Base-by-base conservation (phyloP, 2,797 vertebrate species). In the Lepilemur ruficaudatus region DNA sequence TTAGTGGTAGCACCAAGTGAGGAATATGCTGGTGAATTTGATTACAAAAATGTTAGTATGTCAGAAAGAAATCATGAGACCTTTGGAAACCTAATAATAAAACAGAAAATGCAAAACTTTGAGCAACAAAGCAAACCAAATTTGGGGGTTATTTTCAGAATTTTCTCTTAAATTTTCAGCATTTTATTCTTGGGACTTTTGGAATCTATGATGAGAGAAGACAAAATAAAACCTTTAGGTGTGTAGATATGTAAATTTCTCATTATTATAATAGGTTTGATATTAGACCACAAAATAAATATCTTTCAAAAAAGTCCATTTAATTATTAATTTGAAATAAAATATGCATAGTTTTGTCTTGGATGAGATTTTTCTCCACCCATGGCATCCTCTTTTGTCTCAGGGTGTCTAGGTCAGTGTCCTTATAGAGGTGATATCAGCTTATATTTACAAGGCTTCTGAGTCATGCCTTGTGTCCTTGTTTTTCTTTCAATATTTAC, bases 11-110 rank as follows among this genome's bases (percentile, higher is more conserved):
- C 25, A 61, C 25, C 55, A 35, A 61, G 3, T 48, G 76, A 97
- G 73, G 14, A 92, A 28, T 52, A 9, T 46, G 20, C 86, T 89
- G 50, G 20, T 76, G 28, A 8, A 4, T 86, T 96, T 88, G 90
- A 67, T 95, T 55, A 81, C 22, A 82, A 1, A 80, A 48, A 32
- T 48, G n/a, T 89, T 50, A 0, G 38, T 81, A 28, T 89, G 81
- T 95, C 93, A 86, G 93, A 82, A 95, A 89, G 38, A 98, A 97
- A 97, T 11, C 69, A 48, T 41, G 95, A 92, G 30, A 2, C 93
- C 70, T 59, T 96, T 83, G 91, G n/a, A 93, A 95, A 96, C 75
- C 52, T 90, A 63, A 97, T 83, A 94, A 95, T 95, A 94, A 95
- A 91, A 55, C 70, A 97, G 91, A 90, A 92, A 79, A 22, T 92